Evolutionary conservation across 2,797 vertebrate genomes (phyloP).

Genomic region (Mus minutoides): DNA sequence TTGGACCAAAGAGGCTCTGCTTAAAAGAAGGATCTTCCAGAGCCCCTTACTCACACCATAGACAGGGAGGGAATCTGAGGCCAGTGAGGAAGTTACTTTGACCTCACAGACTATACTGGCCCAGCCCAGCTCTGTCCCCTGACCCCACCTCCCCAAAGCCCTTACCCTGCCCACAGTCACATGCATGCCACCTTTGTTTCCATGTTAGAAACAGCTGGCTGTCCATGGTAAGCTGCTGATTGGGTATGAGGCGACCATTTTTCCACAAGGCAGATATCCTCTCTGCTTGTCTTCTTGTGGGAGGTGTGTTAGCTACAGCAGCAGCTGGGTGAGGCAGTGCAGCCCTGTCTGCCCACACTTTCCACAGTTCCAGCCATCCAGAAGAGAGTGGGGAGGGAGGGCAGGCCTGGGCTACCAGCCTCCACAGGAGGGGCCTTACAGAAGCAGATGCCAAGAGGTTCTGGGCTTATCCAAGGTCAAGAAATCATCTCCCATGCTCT

Average conservation of each 20-base stretch:
- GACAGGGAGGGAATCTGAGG: neutral
- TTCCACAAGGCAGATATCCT: conserved; percentile 76
- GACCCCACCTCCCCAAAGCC: neutral
- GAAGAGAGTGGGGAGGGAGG: neutral
- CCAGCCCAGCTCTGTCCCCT: fast-evolving
- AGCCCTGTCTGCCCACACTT: neutral
- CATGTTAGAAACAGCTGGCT: conserved; percentile 75
- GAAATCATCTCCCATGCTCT: fast-evolving
- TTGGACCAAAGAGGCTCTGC: neutral
- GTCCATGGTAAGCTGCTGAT: neutral
- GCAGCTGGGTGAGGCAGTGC: neutral
- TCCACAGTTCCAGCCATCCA: neutral
- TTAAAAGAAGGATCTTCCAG: neutral
- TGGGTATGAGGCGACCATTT: conserved; percentile 60
- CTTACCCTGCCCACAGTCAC: conserved; percentile 59
- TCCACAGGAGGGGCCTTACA: neutral
- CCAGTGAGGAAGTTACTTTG: neutral
- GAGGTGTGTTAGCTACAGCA: conserved; percentile 77
- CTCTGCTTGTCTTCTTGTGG: conserved; percentile 31
- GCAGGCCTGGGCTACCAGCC: neutral
- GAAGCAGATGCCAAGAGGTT: neutral
- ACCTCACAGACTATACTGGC: neutral
- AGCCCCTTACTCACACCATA: neutral
- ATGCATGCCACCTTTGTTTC: conserved; percentile 59
- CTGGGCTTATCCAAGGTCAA: neutral